Base-by-base conservation (phyloP, 2,113 vertebrate genomes). In the Odontesthes bonariensis region DNA sequence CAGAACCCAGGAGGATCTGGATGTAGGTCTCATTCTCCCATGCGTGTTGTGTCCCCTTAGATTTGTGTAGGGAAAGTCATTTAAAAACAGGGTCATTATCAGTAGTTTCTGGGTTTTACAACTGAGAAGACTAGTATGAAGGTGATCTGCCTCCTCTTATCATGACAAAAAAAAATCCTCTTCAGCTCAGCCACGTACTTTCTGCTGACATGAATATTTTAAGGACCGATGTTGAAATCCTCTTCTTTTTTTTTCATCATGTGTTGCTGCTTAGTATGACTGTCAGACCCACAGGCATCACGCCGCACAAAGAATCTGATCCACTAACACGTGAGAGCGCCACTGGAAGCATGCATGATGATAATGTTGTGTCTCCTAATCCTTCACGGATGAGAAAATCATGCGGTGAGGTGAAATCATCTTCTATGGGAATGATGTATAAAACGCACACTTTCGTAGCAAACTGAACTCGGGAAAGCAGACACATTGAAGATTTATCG, bases 171-270 rank as follows among this genome's bases (percentile, higher is more conserved):
- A 53, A 62, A 33, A 84, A 80, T 73, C 77, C 69, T 81, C 69
- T 51, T 73, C 80, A 72, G 84, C 82, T 77, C 76, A 82, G 80
- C 64, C 10, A 31, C 0, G 53, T 81, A 75, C 55, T 69, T 79
- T 79, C 83, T 76, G 58, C 80, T 86, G 69, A 82, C 78, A 91
- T 90, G 71, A 91, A 91, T 91, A 89, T 87, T 93, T 89, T 72
- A 92, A 85, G 84, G 54, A 47, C 54, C 27, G 61, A 73, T 75
- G 88, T 69, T 58, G 76, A 84, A 92, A 86, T 77, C 62, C 79
- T 52, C 49, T 52, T 51, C 32, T n/a, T 64, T 33, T 12, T 20
- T 55, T 42, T 14, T 66, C 47, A 79, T 59, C 59, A 81, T 54
- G 65, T 52, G 77, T 51, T 81, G 46, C 80, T 80, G 77, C 77